These are phyloP conservation scores for Drosophila demipolita DNA, from an alignment of 2,888 invertebrate genomes.

Conservation along the genomic window DNA sequence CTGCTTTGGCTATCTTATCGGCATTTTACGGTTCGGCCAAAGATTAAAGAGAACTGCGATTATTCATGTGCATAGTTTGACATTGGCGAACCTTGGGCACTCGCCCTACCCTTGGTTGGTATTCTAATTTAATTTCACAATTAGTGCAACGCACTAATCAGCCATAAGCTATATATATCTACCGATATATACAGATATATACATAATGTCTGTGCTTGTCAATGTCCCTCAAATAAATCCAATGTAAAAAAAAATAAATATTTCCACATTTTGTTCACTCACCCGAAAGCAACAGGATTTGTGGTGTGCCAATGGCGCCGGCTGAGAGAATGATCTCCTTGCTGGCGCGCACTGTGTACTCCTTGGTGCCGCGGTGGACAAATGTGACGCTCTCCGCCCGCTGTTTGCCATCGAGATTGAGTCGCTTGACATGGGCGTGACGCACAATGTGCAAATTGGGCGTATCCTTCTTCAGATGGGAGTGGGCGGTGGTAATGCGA, in stretches of 20 bases:
- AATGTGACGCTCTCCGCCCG: conserved; percentile 86
- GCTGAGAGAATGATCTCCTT: conserved; percentile 95
- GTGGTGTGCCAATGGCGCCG: conserved; percentile 96
- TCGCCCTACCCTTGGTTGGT: background rate
- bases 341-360: conserved; percentile 86
- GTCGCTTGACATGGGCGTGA: conserved; percentile 87
- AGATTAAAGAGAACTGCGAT: conserved; percentile 30
- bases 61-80: conserved; percentile 17
- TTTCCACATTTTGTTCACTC: conserved; percentile 54
- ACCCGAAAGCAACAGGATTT: conserved; percentile 95
- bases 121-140: background rate
- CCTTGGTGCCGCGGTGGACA: conserved; percentile 86
- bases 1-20: conserved; percentile 45
- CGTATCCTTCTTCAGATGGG: conserved; percentile 88
- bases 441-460: conserved; percentile 87
- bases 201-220: background rate
- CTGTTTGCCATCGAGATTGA: conserved; percentile 86
- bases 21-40: conserved; percentile 7
- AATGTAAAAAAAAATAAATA: too few species aligned
- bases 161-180: background rate
- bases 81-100: conserved; percentile 26
- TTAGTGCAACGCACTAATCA: background rate
- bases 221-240: background rate
- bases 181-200: background rate
- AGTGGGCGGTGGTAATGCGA: conserved; percentile 91